Evolutionary conservation across 2,113 vertebrate genomes (phyloP).

Genomic region (Vireo altiloquus): DNA sequence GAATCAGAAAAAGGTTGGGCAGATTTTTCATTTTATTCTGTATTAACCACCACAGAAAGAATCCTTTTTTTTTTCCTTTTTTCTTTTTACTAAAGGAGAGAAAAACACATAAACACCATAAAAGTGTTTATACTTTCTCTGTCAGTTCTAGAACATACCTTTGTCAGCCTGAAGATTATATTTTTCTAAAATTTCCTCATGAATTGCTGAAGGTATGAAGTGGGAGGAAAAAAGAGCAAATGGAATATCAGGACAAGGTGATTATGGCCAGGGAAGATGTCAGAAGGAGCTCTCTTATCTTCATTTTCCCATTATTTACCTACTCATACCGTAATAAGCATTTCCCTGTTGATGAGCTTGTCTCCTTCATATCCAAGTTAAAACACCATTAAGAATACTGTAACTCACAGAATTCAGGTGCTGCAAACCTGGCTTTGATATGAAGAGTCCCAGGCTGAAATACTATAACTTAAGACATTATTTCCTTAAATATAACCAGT

Average conservation of each 20-base stretch:
- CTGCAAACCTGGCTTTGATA: not conserved
- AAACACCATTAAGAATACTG: not conserved
- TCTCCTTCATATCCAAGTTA: not conserved
- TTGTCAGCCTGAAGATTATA: not conserved
- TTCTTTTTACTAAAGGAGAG: not conserved
- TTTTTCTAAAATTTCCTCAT: not conserved
- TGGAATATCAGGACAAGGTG: not conserved
- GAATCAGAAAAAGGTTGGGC: not conserved
- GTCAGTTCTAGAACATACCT: not conserved
- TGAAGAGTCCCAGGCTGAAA: not conserved
- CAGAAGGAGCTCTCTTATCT: not conserved
- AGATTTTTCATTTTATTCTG: not conserved
- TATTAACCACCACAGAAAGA: not conserved
- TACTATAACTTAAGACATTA: not conserved
- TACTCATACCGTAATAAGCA: not conserved
- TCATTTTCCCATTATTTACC: not conserved
- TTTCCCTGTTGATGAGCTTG: not conserved
- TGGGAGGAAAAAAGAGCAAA: not conserved
- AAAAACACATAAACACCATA: not conserved
- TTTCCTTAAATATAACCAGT: not conserved
- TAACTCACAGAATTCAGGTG: not conserved
- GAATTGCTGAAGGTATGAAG: not conserved
- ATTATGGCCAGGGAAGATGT: not conserved
- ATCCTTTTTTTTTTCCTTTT: fast-evolving
- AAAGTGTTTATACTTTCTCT: not conserved